Evolutionary conservation across 1,140 invertebrate species (phyloP).

Genomic region (Rhopalosiphum padi): DNA sequence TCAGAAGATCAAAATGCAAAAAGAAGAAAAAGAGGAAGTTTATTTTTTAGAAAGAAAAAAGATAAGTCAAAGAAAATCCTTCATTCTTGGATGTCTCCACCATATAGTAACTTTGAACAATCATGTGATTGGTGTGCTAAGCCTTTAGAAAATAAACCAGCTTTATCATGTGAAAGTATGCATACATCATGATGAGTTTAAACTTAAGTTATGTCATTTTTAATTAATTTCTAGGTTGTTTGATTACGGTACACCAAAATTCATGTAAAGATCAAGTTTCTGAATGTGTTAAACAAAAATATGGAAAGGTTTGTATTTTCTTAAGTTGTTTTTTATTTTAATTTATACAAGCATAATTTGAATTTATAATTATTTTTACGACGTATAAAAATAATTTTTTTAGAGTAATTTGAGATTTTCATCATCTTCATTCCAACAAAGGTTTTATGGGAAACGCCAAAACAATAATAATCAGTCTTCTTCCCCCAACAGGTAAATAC

Average conservation of each 20-base stretch:
- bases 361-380: not conserved
- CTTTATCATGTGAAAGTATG: slow-evolving; percentile 75
- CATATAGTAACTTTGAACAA: slow-evolving; percentile 69
- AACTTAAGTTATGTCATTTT: slow-evolving; percentile 27
- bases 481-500: slow-evolving; percentile 59
- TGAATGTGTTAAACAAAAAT: slow-evolving; percentile 56
- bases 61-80: slow-evolving; percentile 74
- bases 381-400: not conserved
- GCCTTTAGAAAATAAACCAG: slow-evolving; percentile 79
- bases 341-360: not conserved
- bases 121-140: slow-evolving; percentile 84
- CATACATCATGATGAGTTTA: slow-evolving; percentile 57
- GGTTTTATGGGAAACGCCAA: slow-evolving; percentile 46
- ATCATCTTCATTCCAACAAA: slow-evolving; percentile 52
- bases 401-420: slow-evolving; percentile 56
- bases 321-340: not conserved
- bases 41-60: slow-evolving; percentile 91
- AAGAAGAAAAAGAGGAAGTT: slow-evolving; percentile 82
- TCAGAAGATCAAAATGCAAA: slow-evolving; percentile 84
- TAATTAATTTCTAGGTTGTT: slow-evolving; percentile 72
- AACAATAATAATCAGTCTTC: slow-evolving; percentile 53
- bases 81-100: slow-evolving; percentile 80
- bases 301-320: slow-evolving; percentile 34
- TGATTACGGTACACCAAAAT: slow-evolving; percentile 83
- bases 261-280: slow-evolving; percentile 83